Evolutionary conservation across 2,888 invertebrate genomes (phyloP).

Genomic region (Drosophila neonasuta): DNA sequence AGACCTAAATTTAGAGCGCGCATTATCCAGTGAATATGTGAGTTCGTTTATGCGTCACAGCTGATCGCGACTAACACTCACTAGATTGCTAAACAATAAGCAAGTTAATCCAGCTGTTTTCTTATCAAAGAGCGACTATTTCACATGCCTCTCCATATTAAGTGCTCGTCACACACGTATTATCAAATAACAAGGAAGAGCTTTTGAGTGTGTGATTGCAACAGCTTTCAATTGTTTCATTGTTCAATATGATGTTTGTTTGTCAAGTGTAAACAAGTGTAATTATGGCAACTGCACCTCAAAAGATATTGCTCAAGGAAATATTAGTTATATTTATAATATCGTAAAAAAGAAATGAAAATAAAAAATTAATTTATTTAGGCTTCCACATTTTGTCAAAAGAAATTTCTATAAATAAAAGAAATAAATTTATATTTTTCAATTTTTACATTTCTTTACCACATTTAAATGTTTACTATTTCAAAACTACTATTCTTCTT

Average conservation of each 20-base stretch:
- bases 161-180: background rate
- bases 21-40: constrained; percentile 8
- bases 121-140: constrained; percentile 1
- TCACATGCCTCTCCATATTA: background rate
- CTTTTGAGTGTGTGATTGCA: background rate
- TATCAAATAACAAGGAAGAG: background rate
- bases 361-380: no score
- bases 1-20: constrained; percentile 31
- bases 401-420: no score
- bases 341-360: no score
- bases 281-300: no score
- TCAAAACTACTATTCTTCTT: no score
- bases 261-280: no score
- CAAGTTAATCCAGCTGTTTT: background rate
- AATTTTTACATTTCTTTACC: no score
- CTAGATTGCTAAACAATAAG: constrained; percentile 3
- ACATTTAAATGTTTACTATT: no score
- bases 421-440: no score
- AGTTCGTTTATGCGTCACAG: constrained; percentile 19
- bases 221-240: background rate
- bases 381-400: no score
- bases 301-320: no score
- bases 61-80: background rate
- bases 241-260: background rate
- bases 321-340: no score